Base-by-base conservation (phyloP, 2,888 invertebrate species). In the Romanomermis culicivorax region DNA sequence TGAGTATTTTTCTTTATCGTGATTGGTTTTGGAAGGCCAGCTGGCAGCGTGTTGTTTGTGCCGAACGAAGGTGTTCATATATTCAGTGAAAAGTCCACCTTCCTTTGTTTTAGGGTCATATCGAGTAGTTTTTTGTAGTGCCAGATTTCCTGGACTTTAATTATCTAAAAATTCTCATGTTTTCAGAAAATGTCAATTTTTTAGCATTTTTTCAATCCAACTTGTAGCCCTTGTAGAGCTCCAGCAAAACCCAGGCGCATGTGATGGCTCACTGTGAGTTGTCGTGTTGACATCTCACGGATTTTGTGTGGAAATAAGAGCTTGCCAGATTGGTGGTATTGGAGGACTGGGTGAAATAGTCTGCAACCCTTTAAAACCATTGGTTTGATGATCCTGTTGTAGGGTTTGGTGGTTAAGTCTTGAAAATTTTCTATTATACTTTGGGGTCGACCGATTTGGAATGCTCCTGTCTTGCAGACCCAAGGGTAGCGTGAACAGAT, bases 401-500 rank as follows among this genome's bases (percentile, higher is more conserved):
- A n/a, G n/a, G n/a, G n/a, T n/a, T n/a, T n/a, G n/a, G n/a, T n/a
- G n/a, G n/a, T n/a, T n/a, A 36, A 14, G 17, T 17, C 11, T 11
- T 36, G 11, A 17, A 36, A 36, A 36, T 36, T 36, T 36, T 36
- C 36, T 14, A 17, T 36, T 11, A 36, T 36, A 36, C 11, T 17
- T 36, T 11, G 11, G 17, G 17, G 36, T 14, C 17, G 36, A 11
- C 36, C 36, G 11, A 17, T 36, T 14, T 11, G 36, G 36, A 36
- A 36, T 14, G 11, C 11, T 17, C 36, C 36, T 14, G 11, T 14
- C 17, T 36, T 36, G 36, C 36, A 36, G 17, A 36, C 36, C 11
- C 36, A 63, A 1, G 65, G 64, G 52, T 66, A 66, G 17, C 64
- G 29, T 2, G 58, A 58, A 0, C 58, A 61, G 23, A 64, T 61